Conservation (phyloP, 2,113 vertebrate species). For the Notechis scutatus region DNA sequence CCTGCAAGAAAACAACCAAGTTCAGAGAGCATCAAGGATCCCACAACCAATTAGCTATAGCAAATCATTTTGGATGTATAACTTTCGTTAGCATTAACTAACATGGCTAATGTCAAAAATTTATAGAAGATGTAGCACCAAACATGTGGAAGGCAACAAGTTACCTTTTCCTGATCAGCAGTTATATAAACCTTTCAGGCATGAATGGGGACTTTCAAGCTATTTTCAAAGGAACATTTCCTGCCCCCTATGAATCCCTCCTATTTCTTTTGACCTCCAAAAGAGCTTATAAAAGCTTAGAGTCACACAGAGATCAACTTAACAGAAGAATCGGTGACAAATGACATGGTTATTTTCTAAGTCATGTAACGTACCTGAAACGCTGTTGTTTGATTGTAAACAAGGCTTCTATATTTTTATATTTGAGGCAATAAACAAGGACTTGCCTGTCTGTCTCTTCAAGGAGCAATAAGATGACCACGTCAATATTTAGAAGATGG, state of each 20-base stretch:
- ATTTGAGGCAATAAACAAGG: not conserved
- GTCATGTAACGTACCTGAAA: not conserved
- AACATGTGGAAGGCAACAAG: not conserved
- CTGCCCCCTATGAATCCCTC: not conserved
- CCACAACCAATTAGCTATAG: not conserved
- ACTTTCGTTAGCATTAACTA: not conserved
- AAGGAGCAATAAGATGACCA: not conserved
- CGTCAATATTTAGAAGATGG: not conserved
- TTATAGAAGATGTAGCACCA: not conserved
- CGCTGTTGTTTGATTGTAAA: not conserved
- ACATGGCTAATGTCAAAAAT: not conserved
- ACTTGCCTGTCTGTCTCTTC: slow-evolving; percentile 7
- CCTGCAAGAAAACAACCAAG: not conserved
- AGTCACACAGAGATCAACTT: not conserved
- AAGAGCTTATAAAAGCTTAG: not conserved
- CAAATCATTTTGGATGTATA: not conserved
- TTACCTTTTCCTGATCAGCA: not conserved
- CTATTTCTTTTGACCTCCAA: not conserved
- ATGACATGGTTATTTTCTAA: not conserved
- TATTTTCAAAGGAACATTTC: not conserved
- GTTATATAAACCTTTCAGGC: not conserved
- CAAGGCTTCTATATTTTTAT: not conserved
- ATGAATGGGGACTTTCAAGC: not conserved
- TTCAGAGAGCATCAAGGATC: not conserved
- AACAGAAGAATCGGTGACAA: not conserved